A percentile compares a stretch with the other conserved stretches of the same genome.
phyloP scores from a whole-genome alignment of 2,113 vertebrate genomes.

The Garra rufa region DNA sequence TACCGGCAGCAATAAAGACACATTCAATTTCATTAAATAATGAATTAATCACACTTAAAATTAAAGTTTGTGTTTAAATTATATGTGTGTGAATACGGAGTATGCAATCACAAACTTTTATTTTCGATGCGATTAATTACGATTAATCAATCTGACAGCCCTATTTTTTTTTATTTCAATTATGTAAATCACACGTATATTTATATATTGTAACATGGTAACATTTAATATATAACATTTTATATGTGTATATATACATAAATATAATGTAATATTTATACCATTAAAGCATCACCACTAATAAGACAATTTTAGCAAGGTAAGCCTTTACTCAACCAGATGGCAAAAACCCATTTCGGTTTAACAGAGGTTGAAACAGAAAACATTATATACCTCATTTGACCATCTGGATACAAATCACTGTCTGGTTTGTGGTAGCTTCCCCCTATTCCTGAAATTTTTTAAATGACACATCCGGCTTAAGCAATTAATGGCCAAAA shows the following conservation, averaged over 20 bases:
- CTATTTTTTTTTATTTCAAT: too few species aligned
- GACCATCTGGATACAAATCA: background rate
- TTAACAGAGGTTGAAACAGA: background rate
- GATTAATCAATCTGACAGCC: too few species aligned
- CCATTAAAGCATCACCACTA: background rate
- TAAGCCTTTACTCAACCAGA: background rate
- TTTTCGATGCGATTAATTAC: too few species aligned
- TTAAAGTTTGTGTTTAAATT: too few species aligned
- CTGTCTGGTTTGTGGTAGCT: background rate
- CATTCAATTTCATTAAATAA: background rate
- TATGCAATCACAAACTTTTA: too few species aligned
- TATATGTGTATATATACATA: too few species aligned
- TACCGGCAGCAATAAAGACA: background rate
- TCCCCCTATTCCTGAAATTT: background rate
- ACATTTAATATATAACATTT: too few species aligned
- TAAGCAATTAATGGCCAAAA: constrained; percentile 7
- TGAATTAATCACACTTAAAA: background rate
- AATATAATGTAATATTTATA: background rate
- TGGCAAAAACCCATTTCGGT: background rate
- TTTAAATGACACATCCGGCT: constrained; percentile 49
- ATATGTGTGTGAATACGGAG: too few species aligned
- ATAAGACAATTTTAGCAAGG: too few species aligned
- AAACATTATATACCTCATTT: background rate
- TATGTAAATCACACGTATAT: too few species aligned
- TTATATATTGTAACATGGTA: too few species aligned